Evolutionary conservation across 2,113 vertebrate species (phyloP), one percentile per base, ranked within the genome.

Genomic region (Corapipo altera): DNA sequence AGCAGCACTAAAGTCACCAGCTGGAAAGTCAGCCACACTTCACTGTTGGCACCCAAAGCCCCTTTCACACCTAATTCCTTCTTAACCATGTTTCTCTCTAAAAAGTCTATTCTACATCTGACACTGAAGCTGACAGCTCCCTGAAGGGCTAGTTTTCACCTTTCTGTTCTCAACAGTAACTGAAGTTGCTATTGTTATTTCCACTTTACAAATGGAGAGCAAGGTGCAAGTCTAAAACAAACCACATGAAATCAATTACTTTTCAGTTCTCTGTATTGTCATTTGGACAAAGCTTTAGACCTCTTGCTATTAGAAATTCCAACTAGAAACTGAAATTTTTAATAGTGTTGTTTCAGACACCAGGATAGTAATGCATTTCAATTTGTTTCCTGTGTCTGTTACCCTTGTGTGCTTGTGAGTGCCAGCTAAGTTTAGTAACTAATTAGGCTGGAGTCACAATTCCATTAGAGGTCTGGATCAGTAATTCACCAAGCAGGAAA

Each of bases 371-470:
- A 69, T 4, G 6, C 48, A 75, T 69, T 94, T 89, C 93, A 86
- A 3, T 89, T 74, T 87, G n/a, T 72, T 89, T 93, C 93, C 74
- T 93, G 62, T 15, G 24, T 91, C 83, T 91, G 66, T 89, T 94
- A 91, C 67, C 51, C 88, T 93, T 73, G 54, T 88, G 72, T 58
- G 52, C 59, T 84, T 80, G n/a, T 66, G 55, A 88, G 69, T 81
- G 49, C 44, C 80, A 92, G 86, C 89, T 96, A 97, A 96, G 86
- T 96, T 92, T 97, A 97, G 96, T 51, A 95, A 91, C 93, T 78
- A 95, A 97, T 97, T 90, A 95, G 86, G 84, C 80, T 61, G 65
- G 77, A 96, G 84, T 95, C 93, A 91, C 86, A 95, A 85, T 85
- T 95, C 89, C 70, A 87, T 65, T 75, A 95, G 70, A 91, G 49